Conservation (phyloP, 2,888 invertebrate genomes). For the Rhabditoides inermis region DNA sequence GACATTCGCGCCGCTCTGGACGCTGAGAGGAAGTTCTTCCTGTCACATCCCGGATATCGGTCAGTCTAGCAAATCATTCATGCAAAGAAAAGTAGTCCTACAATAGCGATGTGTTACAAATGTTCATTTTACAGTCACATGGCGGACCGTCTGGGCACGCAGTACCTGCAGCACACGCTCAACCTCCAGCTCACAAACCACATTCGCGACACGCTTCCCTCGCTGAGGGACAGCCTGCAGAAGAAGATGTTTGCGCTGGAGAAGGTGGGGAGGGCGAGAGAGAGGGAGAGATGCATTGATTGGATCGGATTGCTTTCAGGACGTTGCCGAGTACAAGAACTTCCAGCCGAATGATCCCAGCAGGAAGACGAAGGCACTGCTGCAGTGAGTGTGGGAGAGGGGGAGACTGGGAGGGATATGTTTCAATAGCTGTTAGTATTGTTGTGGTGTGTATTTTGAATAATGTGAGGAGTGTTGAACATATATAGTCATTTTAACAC, state of each 20-base stretch:
- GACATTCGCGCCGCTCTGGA: conserved; percentile 87
- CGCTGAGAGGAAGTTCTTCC: conserved; percentile 93
- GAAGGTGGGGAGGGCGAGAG: too few relatives aligned
- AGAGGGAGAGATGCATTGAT: too few relatives aligned
- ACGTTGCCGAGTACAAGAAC: conserved; percentile 96
- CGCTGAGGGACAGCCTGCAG: conserved; percentile 83
- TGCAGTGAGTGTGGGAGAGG: conserved; percentile 70
- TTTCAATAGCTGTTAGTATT: too few relatives aligned
- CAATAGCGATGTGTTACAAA: background rate
- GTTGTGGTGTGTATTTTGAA: too few relatives aligned
- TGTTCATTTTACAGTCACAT: conserved; percentile 64
- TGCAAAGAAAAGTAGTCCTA: background rate
- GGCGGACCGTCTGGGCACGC: conserved; percentile 92
- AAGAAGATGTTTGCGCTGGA: conserved; percentile 88
- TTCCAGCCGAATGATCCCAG: conserved; percentile 95
- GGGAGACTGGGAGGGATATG: too few relatives aligned
- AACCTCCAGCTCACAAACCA: conserved; percentile 98
- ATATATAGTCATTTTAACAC: too few relatives aligned
- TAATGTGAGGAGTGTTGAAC: too few relatives aligned
- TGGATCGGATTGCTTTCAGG: too few relatives aligned
- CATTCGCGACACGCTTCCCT: conserved; percentile 86
- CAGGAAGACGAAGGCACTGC: conserved; percentile 96
- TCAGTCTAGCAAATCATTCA: conserved; percentile 13
- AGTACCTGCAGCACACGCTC: conserved; percentile 84
- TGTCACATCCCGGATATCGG: conserved; percentile 89